phyloP scores from a whole-genome alignment of 1,140 invertebrate species.

The Sinonovacula constricta region DNA sequence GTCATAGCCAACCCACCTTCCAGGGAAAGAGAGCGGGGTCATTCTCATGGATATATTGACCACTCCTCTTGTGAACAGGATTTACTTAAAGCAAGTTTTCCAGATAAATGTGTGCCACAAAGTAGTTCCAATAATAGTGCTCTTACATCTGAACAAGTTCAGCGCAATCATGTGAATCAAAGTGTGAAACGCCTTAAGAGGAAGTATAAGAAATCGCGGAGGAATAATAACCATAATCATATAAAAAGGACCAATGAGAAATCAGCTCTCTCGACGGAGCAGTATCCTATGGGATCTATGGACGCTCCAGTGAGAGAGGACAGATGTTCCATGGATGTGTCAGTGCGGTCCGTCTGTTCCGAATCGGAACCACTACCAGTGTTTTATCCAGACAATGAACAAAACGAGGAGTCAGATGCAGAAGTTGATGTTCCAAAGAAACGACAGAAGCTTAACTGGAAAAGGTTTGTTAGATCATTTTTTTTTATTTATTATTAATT shows the following conservation, averaged over 20 bases:
- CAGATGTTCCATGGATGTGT: background rate
- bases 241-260: background rate
- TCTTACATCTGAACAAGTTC: background rate
- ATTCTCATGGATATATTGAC: too few relatives aligned
- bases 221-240: background rate
- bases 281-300: background rate
- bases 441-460: background rate
- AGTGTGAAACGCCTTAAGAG: background rate
- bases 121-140: too few relatives aligned
- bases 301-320: too few relatives aligned
- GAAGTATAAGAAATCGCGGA: background rate
- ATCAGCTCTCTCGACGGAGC: background rate
- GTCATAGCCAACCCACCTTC: too few relatives aligned
- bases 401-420: background rate
- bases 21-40: too few relatives aligned
- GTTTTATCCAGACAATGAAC: background rate
- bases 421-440: background rate
- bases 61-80: too few relatives aligned
- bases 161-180: background rate
- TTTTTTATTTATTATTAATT: background rate
- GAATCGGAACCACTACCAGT: background rate
- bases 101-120: too few relatives aligned
- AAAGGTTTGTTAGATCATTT: background rate
- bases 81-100: too few relatives aligned
- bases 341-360: background rate